phyloP scores from a whole-genome alignment of 2,888 invertebrate genomes.

The Pseudococcus viburni region DNA sequence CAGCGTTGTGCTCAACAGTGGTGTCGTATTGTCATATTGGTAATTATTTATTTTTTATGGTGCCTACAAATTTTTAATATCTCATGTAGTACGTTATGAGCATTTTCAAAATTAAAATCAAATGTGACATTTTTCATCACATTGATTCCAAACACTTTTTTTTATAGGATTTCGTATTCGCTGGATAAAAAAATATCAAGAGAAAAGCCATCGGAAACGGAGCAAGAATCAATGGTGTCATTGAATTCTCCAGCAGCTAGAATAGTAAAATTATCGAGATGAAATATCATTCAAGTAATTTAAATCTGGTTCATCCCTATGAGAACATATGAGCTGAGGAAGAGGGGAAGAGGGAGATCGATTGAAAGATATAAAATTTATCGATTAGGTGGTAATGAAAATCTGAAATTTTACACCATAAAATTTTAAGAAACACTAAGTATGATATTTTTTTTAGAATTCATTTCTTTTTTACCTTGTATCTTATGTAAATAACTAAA shows the following conservation, averaged over 20 bases:
- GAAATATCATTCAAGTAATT: not conserved
- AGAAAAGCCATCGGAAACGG: not conserved
- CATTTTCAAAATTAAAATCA: not conserved
- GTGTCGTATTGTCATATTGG: constrained; percentile 1
- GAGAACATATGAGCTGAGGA: not conserved
- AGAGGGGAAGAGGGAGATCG: too few species aligned
- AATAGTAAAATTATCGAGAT: not conserved
- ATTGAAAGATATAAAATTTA: too few species aligned
- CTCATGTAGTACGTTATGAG: not conserved
- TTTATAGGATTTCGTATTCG: not conserved
- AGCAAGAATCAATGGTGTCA: not conserved
- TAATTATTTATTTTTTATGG: not conserved
- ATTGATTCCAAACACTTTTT: not conserved
- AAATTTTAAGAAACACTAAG: too few species aligned
- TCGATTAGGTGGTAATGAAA: too few species aligned
- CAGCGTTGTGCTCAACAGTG: not conserved
- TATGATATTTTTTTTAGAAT: too few species aligned
- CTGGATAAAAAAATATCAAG: not conserved
- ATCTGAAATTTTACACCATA: too few species aligned
- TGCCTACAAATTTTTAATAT: too few species aligned
- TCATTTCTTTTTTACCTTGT: too few species aligned
- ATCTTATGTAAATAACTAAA: too few species aligned
- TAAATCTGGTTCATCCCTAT: not conserved
- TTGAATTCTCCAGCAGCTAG: not conserved
- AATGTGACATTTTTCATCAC: not conserved